Evolutionary conservation across 2,113 vertebrate species (phyloP).

Genomic region (Urocolius indicus): DNA sequence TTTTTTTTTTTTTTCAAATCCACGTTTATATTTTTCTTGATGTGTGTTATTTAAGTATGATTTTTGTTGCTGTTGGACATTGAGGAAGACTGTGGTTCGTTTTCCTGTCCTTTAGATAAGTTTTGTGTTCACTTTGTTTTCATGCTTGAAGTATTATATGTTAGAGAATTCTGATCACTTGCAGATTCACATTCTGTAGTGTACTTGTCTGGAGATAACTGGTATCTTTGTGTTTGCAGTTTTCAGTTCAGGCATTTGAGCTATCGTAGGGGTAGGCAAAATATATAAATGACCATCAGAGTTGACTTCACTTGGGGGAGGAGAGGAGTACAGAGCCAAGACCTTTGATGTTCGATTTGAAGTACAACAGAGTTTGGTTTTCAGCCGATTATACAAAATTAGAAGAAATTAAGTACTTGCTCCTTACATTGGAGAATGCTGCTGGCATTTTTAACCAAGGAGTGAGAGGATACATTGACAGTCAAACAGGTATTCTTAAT

Average conservation of each 20-base stretch:
- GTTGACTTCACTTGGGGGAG: rapidly evolving
- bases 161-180: background rate
- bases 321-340: background rate
- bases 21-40: background rate
- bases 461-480: background rate
- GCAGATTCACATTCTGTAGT: background rate
- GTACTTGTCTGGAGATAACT: background rate
- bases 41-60: background rate
- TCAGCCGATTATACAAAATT: background rate
- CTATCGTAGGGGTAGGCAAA: no score
- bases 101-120: background rate
- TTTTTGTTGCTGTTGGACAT: background rate
- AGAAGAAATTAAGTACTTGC: background rate
- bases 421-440: background rate
- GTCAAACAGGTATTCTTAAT: background rate
- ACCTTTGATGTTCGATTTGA: background rate
- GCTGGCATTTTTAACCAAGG: background rate
- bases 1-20: background rate
- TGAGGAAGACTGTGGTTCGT: background rate
- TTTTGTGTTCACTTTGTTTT: background rate
- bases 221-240: background rate
- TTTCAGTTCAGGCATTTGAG: background rate
- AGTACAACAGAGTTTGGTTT: background rate
- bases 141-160: background rate
- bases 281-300: background rate